Evolutionary conservation across 2,888 invertebrate genomes (phyloP), one percentile per base, ranked within the genome.

Genomic region (Lordiphosa andalusiaca): DNA sequence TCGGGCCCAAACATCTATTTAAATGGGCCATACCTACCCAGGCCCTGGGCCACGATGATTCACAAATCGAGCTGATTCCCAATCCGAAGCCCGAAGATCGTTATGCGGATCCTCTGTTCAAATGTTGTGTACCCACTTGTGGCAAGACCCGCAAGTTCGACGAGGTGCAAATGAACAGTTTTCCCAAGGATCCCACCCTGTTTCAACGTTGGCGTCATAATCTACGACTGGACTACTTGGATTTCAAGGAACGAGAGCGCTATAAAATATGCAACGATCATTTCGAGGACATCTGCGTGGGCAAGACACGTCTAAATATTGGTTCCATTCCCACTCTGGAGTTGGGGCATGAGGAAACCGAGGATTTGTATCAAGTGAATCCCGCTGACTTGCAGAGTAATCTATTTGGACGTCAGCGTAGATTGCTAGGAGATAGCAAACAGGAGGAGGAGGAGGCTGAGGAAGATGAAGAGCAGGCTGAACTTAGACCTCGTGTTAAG

Each of bases 141-240:
- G 87, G 87, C 23, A 87, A 87, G 52, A 78, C 88, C 9, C 86
- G 88, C 2, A 86, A 80, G 62, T 86, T 73, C 36, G 87, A 87
- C 52, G 87, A 87, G 19, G 87, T 75, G 1, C 88, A 88, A 55
- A 80, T 87, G 85, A 88, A 87, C 47, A 88, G 88, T 54, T 87
- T 87, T 25, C 87, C 87, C 33, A 88, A 88, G 53, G 76, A 85
- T 44, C 50, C 69, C 0, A 48, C 56, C 5, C 52, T 75, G 4
- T 87, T 87, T 41, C 61, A 78, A 30, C 78, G 78, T 16, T 87
- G 87, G 87, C 78, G 77, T 5, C 87, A 87, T 51, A 87, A 87
- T 57, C 68, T 87, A 0, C 85, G 83, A 0, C 53, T 87, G 19
- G 84, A 86, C 0, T 74, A 84, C 42, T 63, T 88, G 0, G 67